Evolutionary conservation across 2,797 vertebrate species (phyloP), one percentile per base, ranked within the genome.

Genomic region (Syngnathus acus): DNA sequence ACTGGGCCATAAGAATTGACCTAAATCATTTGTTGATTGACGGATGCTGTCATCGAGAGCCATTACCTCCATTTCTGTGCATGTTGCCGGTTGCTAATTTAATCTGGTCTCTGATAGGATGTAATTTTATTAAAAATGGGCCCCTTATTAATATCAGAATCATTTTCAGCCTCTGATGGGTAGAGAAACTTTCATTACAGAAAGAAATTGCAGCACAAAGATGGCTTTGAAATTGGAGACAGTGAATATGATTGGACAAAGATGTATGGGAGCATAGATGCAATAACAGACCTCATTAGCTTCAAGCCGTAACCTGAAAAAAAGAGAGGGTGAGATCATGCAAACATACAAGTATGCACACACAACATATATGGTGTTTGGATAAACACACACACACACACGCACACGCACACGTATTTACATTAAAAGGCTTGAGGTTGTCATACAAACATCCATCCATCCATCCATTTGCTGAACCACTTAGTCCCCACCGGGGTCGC

Each of bases 81-180:
- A 89, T 87, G 87, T 89, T 89, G 78, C 71, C 60, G 59, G 70
- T 83, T 84, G 75, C 87, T 91, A 90, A 91, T 90, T 91, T 86
- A 88, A 88, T 89, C 85, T 87, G 21, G 16, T 72, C 81, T 82
- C 71, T 86, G 80, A 87, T 86, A 86, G 79, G 84, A 86, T 88
- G 85, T 89, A 84, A 89, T 89, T 90, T 90, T 74, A 84, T 87
- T 88, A 87, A 88, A 86, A 91, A 85, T 79, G 73, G 73, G 82
- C 26, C 69, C 75, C 84, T 86, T 89, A 89, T 91, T 92, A 92
- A 89, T 86, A 85, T 88, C 78, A 82, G 81, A 86, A 80, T 90
- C 80, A 90, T 91, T 89, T 89, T 84, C 80, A 85, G 81, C 72
- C 73, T 72, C 83, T 87, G 87, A 90, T 87, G 80, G 84, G 85